Evolutionary conservation across 1,140 invertebrate species (phyloP), one percentile per base, ranked within the genome.

Genomic region (Drosophila ogumai): DNA sequence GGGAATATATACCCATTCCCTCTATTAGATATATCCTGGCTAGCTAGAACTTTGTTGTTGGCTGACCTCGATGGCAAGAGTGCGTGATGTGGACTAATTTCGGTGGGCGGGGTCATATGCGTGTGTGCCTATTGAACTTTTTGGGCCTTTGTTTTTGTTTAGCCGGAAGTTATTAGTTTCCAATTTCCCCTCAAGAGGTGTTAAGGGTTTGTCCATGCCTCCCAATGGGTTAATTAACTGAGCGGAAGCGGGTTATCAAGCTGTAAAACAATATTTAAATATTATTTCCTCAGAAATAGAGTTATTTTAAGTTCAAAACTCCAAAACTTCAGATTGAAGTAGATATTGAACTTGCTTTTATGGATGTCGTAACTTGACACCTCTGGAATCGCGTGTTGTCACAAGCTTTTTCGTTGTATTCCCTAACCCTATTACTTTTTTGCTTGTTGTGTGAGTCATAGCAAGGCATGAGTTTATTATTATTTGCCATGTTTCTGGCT

Each of bases 111-210:
- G 38, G 44, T 54, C 59, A 73, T 72, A 17, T 58, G 67, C 72
- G 74, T 77, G 75, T 73, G 36, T 57, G 82, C 67, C 50, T 79
- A 82, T 88, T 88, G 76, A 88, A 76, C 76, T 82, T 82, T 38
- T 25, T 38, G 46, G 81, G 71, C 54, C 60, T 71, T 87, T 88
- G 75, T 74, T 77, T 88, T 66, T 69, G 72, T 79, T 79, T 66
- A 36, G 36, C 68, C 75, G 84, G 82, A 88, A 84, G 65, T 87
- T 87, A 84, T 87, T 88, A 87, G 71, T 80, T 71, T 84, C 80
- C 50, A 80, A 84, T 90, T 87, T 88, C 64, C 82, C 56, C 56
- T 40, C 17, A 22, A 52, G 46, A 69, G 61, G 63, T 86, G 82
- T 85, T 41, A 77, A 22, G 68, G 57, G 36, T 25, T 59, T 55